These are phyloP conservation scores for Apus apus DNA, from an alignment of 2,113 vertebrate species.

Conservation along the genomic window DNA sequence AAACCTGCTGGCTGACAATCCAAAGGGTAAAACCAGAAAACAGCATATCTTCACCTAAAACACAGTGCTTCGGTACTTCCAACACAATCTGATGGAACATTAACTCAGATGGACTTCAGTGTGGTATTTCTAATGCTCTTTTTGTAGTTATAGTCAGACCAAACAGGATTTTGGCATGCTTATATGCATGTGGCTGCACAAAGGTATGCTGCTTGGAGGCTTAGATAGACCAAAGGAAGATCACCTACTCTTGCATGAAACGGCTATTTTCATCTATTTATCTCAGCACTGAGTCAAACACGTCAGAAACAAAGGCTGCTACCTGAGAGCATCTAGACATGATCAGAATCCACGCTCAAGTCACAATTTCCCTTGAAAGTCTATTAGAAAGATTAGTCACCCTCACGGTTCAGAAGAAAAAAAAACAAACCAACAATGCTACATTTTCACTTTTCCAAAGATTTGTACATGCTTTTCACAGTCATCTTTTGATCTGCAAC, in stretches of 20 bases:
- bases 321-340: not conserved
- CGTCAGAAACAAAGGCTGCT: not conserved
- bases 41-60: not conserved
- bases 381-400: not conserved
- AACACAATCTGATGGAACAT: not conserved
- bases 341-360: not conserved
- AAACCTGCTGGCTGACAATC: not conserved
- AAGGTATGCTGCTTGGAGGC: not conserved
- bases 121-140: not conserved
- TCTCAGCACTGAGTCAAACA: accelerated
- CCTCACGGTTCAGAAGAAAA: not conserved
- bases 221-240: not conserved
- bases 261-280: not conserved
- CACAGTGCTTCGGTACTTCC: accelerated
- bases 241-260: not conserved
- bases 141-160: not conserved
- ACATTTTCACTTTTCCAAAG: not conserved
- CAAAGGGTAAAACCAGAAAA: not conserved
- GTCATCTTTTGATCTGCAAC: not conserved
- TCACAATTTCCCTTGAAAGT: not conserved
- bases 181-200: not conserved
- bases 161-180: not conserved
- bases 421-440: too few species aligned
- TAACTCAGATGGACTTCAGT: not conserved
- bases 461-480: not conserved